These are phyloP conservation scores for Dynastes tityus DNA, from an alignment of 2,888 invertebrate genomes.

Conservation along the genomic window DNA sequence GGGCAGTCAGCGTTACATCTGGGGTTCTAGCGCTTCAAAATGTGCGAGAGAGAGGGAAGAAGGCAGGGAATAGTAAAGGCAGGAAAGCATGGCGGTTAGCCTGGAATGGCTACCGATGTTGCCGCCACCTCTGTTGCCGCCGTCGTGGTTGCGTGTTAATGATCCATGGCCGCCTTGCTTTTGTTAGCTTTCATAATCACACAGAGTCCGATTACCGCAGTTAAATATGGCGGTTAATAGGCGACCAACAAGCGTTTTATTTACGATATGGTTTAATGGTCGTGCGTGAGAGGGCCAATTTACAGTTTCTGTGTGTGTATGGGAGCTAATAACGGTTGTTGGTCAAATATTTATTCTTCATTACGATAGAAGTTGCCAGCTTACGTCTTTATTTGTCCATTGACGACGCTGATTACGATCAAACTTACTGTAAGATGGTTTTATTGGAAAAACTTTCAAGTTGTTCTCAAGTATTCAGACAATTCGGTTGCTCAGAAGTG, in stretches of 20 bases:
- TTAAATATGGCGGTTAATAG: constrained; percentile 55
- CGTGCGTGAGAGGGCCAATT: constrained; percentile 50
- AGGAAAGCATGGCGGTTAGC: constrained; percentile 22
- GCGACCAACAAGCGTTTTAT: constrained; percentile 53
- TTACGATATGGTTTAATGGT: constrained; percentile 54
- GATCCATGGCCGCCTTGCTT: constrained; percentile 56
- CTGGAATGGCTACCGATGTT: constrained; percentile 44
- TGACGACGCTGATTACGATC: constrained; percentile 12
- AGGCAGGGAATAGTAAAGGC: constrained; percentile 1
- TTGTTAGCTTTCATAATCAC: constrained; percentile 58
- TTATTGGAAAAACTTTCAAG: neutral
- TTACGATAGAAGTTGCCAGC: constrained; percentile 30
- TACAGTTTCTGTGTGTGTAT: constrained; percentile 31
- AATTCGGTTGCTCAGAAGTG: too few species aligned
- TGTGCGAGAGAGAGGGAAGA: constrained; percentile 14
- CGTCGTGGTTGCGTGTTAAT: constrained; percentile 58
- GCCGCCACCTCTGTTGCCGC: constrained; percentile 51
- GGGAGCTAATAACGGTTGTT: constrained; percentile 34
- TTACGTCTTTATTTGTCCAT: constrained; percentile 37
- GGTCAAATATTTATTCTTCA: constrained; percentile 47
- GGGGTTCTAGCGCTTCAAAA: neutral
- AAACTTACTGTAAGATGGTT: constrained; percentile 14
- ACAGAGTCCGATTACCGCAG: constrained; percentile 52
- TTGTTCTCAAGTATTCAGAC: neutral
- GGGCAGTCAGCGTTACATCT: constrained; percentile 15